Percentiles rank a stretch among this genome's conserved stretches.
Conservation (phyloP, 2,797 vertebrate species). For the Pyrocephalus nanus region DNA sequence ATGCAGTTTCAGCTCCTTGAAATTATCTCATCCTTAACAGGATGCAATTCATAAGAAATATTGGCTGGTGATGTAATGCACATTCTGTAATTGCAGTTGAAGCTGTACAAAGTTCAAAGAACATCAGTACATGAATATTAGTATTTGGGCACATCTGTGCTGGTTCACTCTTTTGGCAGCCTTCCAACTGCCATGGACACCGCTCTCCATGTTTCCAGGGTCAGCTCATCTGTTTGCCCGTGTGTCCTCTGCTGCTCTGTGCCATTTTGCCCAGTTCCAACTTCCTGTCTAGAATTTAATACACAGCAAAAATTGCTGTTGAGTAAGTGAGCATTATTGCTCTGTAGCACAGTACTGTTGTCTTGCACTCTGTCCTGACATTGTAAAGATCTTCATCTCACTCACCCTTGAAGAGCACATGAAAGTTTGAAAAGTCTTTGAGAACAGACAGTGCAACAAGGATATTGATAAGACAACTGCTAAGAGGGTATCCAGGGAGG, state of each 20-base stretch:
- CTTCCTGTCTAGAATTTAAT: background rate
- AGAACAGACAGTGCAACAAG: background rate
- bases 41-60: constrained; percentile 35
- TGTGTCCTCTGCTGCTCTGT: background rate
- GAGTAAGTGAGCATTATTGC: background rate
- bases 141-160: constrained; percentile 2
- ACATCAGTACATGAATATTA: constrained; percentile 13
- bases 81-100: background rate
- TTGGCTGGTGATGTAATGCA: constrained; percentile 31
- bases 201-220: background rate
- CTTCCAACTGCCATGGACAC: background rate
- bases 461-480: background rate
- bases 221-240: background rate
- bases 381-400: background rate
- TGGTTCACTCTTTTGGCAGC: background rate
- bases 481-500: background rate
- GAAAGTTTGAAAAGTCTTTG: background rate
- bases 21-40: constrained; percentile 43
- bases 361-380: background rate
- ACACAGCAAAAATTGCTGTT: background rate
- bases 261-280: background rate
- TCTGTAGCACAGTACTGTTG: background rate
- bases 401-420: background rate
- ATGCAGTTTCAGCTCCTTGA: constrained; percentile 3
- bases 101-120: constrained; percentile 38